Conservation (phyloP, 2,888 invertebrate genomes). For the Acanthococcus lagerstroemiae region DNA sequence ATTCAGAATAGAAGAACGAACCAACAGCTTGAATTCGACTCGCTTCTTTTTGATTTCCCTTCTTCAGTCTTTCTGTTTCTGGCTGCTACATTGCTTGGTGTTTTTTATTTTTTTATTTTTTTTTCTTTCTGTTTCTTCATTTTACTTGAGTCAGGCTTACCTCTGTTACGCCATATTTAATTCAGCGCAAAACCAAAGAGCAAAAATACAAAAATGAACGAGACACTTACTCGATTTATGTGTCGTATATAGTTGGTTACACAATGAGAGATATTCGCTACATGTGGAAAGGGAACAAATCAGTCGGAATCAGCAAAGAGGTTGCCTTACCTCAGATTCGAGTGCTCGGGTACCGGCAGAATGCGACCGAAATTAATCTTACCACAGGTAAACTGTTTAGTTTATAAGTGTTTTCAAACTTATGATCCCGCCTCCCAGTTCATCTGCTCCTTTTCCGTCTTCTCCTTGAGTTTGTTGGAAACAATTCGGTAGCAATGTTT, state of each 20-base stretch:
- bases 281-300: conserved; percentile 92
- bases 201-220: neutral
- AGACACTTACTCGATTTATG: conserved; percentile 6
- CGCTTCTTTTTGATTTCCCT: neutral
- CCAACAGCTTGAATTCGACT: no score
- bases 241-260: conserved; percentile 89
- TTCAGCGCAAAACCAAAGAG: no score
- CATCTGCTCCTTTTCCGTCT: neutral
- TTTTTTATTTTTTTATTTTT: neutral
- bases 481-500: conserved; percentile 16
- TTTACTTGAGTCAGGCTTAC: no score
- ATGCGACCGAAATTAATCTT: conserved; percentile 90
- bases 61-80: neutral
- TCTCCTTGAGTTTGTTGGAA: neutral
- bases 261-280: conserved; percentile 96
- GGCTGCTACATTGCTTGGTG: neutral
- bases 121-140: no score
- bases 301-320: conserved; percentile 90
- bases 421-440: neutral
- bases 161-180: no score
- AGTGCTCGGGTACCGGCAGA: conserved; percentile 92
- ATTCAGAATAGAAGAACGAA: no score
- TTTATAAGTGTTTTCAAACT: neutral
- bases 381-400: conserved; percentile 67
- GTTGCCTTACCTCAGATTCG: conserved; percentile 96